These are phyloP conservation scores for Huso huso DNA, from an alignment of 2,797 vertebrate genomes.

Conservation along the genomic window DNA sequence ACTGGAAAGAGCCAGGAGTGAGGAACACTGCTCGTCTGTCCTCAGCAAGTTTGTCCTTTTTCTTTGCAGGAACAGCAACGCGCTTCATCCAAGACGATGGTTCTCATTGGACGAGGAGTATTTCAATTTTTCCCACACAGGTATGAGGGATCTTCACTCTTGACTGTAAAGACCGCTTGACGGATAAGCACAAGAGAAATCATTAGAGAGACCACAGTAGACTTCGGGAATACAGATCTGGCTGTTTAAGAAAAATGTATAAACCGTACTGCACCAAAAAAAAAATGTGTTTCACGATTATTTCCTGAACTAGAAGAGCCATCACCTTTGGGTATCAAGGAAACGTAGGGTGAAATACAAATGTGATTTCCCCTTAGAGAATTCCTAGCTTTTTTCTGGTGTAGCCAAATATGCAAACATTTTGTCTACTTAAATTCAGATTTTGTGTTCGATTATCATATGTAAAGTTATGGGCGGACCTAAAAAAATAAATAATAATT, in stretches of 20 bases:
- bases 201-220: too few relatives aligned
- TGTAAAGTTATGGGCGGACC: background rate
- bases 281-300: too few relatives aligned
- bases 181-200: too few relatives aligned
- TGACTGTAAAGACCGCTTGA: too few relatives aligned
- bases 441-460: background rate
- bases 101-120: conserved; percentile 40
- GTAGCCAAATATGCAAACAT: background rate
- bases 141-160: conserved; percentile 19
- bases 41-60: background rate
- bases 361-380: too few relatives aligned
- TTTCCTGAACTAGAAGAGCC: too few relatives aligned
- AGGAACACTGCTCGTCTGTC: background rate
- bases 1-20: too few relatives aligned
- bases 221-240: too few relatives aligned
- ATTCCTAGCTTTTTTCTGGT: background rate
- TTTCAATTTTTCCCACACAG: conserved; percentile 42
- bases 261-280: too few relatives aligned
- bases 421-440: background rate
- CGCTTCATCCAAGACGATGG: conserved; percentile 14
- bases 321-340: too few relatives aligned
- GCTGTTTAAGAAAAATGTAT: too few relatives aligned
- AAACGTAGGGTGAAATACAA: too few relatives aligned
- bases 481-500: background rate
- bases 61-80: conserved; percentile 21